Evolutionary conservation across 2,113 vertebrate genomes (phyloP).

Genomic region (Sitta europaea): DNA sequence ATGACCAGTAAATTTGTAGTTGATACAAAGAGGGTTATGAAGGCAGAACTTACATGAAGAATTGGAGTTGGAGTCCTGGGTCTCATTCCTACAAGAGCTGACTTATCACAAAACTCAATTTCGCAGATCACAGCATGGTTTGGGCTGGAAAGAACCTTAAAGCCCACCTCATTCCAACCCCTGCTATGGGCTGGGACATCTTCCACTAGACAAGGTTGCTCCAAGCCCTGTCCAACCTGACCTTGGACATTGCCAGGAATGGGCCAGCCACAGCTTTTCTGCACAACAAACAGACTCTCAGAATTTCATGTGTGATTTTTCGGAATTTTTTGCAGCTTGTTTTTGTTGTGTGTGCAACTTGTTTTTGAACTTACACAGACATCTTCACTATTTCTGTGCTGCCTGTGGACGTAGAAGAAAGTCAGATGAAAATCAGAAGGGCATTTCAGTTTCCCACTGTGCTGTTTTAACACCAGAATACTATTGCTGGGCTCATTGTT

Average conservation of each 20-base stretch:
- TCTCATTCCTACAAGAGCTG: background rate
- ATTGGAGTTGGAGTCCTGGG: background rate
- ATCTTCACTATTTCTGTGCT: background rate
- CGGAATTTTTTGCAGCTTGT: background rate
- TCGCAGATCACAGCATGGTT: background rate
- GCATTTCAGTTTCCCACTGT: background rate
- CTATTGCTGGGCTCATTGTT: background rate
- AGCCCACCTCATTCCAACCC: accelerated
- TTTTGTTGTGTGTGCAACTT: background rate
- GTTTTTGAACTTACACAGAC: background rate
- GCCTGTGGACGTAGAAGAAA: background rate
- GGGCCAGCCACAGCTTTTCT: background rate
- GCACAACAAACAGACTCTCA: background rate
- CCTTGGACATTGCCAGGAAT: background rate
- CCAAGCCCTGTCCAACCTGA: background rate
- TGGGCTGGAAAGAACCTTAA: background rate
- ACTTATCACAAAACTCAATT: background rate
- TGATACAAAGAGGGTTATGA: background rate
- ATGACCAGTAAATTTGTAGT: background rate
- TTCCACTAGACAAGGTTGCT: accelerated
- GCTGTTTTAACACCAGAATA: background rate
- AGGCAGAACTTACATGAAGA: background rate
- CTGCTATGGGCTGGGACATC: background rate
- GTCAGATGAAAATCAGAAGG: background rate
- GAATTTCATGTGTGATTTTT: background rate